Percentiles rank a stretch among this genome's conserved stretches.
These are phyloP conservation scores for Muntiacus reevesi DNA, from an alignment of 2,113 vertebrate genomes.

Conservation along the genomic window DNA sequence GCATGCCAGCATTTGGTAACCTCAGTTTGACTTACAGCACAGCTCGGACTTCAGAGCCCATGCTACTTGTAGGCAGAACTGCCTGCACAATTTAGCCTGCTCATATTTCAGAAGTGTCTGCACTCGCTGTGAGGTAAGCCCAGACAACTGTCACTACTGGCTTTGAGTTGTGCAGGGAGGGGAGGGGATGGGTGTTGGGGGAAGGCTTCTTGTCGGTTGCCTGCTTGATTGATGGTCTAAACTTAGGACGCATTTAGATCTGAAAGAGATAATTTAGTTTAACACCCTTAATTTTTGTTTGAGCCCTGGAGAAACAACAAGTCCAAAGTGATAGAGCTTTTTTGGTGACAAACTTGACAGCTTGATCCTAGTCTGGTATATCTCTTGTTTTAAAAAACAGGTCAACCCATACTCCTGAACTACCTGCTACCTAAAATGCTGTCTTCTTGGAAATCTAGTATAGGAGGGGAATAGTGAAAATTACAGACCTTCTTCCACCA, in stretches of 20 bases:
- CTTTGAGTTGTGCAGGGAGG: neutral
- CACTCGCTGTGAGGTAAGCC: neutral
- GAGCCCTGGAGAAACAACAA: neutral
- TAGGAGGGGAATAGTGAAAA: neutral
- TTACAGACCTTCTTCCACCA: neutral
- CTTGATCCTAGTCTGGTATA: neutral
- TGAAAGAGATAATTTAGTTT: neutral
- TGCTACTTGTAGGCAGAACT: neutral
- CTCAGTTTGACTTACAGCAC: neutral
- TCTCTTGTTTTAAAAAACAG: neutral
- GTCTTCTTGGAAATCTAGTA: neutral
- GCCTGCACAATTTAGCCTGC: neutral
- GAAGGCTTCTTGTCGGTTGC: neutral
- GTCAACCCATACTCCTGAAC: neutral
- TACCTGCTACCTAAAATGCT: neutral
- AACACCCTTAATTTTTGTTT: constrained; percentile 17
- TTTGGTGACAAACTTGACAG: neutral
- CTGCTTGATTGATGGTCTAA: neutral
- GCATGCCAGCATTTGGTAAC: neutral
- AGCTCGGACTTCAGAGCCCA: neutral
- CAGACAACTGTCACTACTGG: too few species aligned
- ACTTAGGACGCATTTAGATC: neutral
- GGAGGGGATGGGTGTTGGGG: neutral
- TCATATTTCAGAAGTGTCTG: neutral
- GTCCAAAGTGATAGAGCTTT: neutral